These are phyloP conservation scores for Smittia aterrima DNA, from an alignment of 2,888 invertebrate species.

Conservation along the genomic window DNA sequence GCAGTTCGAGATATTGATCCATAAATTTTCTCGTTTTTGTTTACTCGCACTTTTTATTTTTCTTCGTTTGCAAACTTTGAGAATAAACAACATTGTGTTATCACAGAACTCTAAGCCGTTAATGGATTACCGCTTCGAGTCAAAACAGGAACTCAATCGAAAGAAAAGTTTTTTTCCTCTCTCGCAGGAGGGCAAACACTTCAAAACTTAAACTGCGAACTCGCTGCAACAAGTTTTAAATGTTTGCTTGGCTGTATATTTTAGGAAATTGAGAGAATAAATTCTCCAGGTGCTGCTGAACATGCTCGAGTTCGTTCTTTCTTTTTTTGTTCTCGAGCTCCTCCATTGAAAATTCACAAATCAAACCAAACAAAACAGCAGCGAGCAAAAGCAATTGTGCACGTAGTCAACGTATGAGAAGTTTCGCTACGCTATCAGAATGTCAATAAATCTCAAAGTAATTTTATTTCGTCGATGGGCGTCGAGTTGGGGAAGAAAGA, in stretches of 20 bases:
- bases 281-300: slow-evolving; percentile 22
- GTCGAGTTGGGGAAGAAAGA: not conserved
- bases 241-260: slow-evolving; percentile 3
- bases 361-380: slow-evolving; percentile 27
- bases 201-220: not conserved
- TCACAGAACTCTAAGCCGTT: not conserved
- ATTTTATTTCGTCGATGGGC: slow-evolving; percentile 22
- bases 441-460: slow-evolving; percentile 41
- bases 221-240: slow-evolving; percentile 15
- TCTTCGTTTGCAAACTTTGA: not conserved
- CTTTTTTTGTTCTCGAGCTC: no score
- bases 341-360: slow-evolving; percentile 39
- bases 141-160: not conserved
- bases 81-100: not conserved
- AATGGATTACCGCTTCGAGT: not conserved
- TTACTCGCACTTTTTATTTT: not conserved
- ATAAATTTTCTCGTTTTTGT: slow-evolving; percentile 10
- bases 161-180: not conserved
- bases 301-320: not conserved
- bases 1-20: not conserved
- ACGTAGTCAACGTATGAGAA: slow-evolving; percentile 34
- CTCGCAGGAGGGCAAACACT: no score
- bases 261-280: slow-evolving; percentile 4
- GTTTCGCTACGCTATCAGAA: slow-evolving; percentile 28
- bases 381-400: slow-evolving; percentile 1